These are phyloP conservation scores for Borostomias antarcticus DNA, from an alignment of 2,797 vertebrate genomes.

Conservation along the genomic window DNA sequence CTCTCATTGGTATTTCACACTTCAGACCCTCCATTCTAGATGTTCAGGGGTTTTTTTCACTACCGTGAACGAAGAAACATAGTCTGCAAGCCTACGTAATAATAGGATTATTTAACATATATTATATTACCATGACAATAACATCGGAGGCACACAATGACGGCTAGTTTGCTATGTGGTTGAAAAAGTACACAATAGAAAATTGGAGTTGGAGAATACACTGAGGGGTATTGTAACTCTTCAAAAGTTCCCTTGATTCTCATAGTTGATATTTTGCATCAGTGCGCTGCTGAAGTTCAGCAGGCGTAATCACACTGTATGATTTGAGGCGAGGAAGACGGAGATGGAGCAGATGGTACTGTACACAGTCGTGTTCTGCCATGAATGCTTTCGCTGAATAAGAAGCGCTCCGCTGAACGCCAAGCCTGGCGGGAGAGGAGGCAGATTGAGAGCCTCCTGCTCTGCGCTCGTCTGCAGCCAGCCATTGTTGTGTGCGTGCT, in stretches of 20 bases:
- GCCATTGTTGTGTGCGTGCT: constrained; percentile 63
- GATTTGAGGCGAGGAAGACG: constrained; percentile 59
- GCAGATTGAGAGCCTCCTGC: constrained; percentile 73
- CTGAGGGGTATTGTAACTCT: constrained; percentile 30
- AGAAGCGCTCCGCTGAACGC: constrained; percentile 75
- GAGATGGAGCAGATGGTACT: constrained; percentile 71
- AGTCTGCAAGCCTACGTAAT: no score
- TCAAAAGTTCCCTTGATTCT: constrained; percentile 55
- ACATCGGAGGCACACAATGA: no score
- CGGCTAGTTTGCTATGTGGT: no score
- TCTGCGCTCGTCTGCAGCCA: constrained; percentile 45
- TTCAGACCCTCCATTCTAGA: no score
- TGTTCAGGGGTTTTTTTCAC: no score
- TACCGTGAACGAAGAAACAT: no score
- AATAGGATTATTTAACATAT: no score
- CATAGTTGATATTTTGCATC: constrained; percentile 62
- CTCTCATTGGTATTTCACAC: no score
- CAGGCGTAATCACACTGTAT: constrained; percentile 70
- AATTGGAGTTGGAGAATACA: no score
- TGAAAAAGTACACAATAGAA: no score
- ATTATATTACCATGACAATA: no score
- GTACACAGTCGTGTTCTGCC: constrained; percentile 58
- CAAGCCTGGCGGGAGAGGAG: constrained; percentile 72
- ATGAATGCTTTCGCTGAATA: constrained; percentile 75
- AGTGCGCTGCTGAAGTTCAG: constrained; percentile 55